Evolutionary conservation across 2,797 vertebrate genomes (phyloP), one percentile per base, ranked within the genome.

Genomic region (Eptatretus atami): DNA sequence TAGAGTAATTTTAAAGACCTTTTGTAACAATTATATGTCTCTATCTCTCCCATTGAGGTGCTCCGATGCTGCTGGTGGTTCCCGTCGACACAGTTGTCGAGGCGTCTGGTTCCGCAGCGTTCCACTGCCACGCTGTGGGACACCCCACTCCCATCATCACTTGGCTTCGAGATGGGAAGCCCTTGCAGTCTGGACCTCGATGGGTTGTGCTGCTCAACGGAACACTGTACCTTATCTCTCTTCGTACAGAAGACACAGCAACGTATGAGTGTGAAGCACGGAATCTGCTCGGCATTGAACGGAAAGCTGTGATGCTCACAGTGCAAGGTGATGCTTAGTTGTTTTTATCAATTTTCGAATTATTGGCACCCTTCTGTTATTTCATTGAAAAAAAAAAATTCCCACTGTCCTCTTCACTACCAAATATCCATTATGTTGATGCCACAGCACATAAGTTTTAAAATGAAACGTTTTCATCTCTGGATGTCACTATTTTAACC

Each of bases 211-310:
- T 94, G 67, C 69, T 77, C 19, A 86, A 93, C 0, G 75, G 80
- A 54, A 92, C 90, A 1, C 73, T 96, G 63, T 75, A 72, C 52
- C 71, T 98, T 53, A 69, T 72, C 14, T 72, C 75, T 1, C 77
- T 78, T 13, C 80, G 69, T 66, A 82, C 80, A 69, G 83, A 88
- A 71, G 87, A 98, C 71, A 94, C 86, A 0, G 72, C 84, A 1
- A 74, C 83, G 53, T 98, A 93, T n/a, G 78, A 92, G 71, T 98
- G 92, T 2, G 77, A 84, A 25, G 88, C 90, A 11, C 79, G 82
- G 67, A 98, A 98, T 65, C 63, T 82, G 3, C 76, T 96, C 67
- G 90, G 90, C 12, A 87, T 85, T 0, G 79, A 80, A 57, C 74
- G 83, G 60, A 73, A 77, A 69, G 75, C 76, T 52, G 79, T 78